Evolutionary conservation across 2,113 vertebrate genomes (phyloP).

Genomic region (Acrocephalus arundinaceus): DNA sequence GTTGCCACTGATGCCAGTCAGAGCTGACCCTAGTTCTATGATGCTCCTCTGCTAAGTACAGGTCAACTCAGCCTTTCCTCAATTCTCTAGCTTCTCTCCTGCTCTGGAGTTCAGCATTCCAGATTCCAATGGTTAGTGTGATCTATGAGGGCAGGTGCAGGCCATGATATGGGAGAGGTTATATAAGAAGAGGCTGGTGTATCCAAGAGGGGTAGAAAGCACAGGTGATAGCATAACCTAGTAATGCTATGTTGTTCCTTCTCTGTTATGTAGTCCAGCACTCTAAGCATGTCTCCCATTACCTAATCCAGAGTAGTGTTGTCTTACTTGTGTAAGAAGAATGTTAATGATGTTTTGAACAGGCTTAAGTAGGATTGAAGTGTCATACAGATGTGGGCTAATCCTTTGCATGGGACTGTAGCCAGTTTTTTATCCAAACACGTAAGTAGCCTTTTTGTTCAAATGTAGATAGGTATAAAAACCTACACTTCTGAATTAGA

Average conservation of each 20-base stretch:
- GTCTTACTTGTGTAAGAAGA: conserved; percentile 16
- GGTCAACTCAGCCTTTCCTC: not conserved
- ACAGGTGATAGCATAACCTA: not conserved
- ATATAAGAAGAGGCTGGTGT: not conserved
- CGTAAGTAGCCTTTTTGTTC: not conserved
- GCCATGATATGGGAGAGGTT: not conserved
- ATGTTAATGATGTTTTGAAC: conserved; percentile 8
- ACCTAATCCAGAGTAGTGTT: not conserved
- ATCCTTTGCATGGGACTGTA: not conserved
- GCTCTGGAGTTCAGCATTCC: not conserved
- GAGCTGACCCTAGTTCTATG: not conserved
- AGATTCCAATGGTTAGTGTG: not conserved
- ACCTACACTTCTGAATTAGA: not conserved
- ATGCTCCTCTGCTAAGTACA: not conserved
- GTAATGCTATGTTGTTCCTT: not conserved
- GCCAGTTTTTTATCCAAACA: not conserved
- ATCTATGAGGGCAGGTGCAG: not conserved
- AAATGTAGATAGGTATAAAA: not conserved
- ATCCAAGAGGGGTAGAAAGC: not conserved
- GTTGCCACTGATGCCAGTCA: not conserved
- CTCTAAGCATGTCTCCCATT: not conserved
- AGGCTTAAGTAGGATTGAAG: conserved; percentile 9
- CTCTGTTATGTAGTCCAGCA: not conserved
- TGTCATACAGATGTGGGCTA: conserved; percentile 2
- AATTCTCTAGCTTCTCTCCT: not conserved